Conservation (phyloP, 1,140 invertebrate genomes). For the Caenorhabditis briggsae region DNA sequence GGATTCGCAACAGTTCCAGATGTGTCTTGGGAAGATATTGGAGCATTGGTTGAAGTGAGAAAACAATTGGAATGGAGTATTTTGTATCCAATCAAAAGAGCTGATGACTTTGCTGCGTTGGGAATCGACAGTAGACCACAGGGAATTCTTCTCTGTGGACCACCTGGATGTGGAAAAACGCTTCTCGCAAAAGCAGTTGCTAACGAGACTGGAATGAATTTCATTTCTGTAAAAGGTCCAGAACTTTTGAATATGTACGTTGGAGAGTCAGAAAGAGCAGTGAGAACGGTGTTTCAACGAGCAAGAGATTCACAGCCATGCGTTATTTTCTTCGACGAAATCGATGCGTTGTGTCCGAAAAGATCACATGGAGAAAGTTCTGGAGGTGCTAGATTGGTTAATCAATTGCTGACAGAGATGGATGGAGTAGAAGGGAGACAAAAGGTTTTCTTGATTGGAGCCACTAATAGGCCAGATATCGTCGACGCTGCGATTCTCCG, state of each 20-base stretch:
- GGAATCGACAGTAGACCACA: slow-evolving; percentile 85
- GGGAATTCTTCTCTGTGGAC: slow-evolving; percentile 91
- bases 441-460: slow-evolving; percentile 92
- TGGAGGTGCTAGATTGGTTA: slow-evolving; percentile 86
- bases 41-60: slow-evolving; percentile 88
- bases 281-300: slow-evolving; percentile 92
- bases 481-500: slow-evolving; percentile 94
- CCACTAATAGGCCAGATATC: slow-evolving; percentile 95
- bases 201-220: slow-evolving; percentile 95
- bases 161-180: slow-evolving; percentile 85
- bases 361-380: slow-evolving; percentile 83
- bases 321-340: slow-evolving; percentile 99
- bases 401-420: slow-evolving; percentile 98
- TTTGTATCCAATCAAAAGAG: slow-evolving; percentile 89
- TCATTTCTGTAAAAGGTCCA: slow-evolving; percentile 96
- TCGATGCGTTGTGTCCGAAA: slow-evolving; percentile 94
- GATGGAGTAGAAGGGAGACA: slow-evolving; percentile 91
- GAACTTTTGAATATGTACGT: slow-evolving; percentile 98
- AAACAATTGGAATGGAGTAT: slow-evolving; percentile 91
- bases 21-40: slow-evolving; percentile 96
- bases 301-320: slow-evolving; percentile 95
- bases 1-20: slow-evolving; percentile 97
- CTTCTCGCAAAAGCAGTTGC: slow-evolving; percentile 84
- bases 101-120: slow-evolving; percentile 85
- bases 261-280: slow-evolving; percentile 96